A percentile compares a stretch with the other conserved stretches of the same genome.
These are phyloP conservation scores for Dioctria rufipes DNA, from an alignment of 2,888 invertebrate species.

Conservation along the genomic window DNA sequence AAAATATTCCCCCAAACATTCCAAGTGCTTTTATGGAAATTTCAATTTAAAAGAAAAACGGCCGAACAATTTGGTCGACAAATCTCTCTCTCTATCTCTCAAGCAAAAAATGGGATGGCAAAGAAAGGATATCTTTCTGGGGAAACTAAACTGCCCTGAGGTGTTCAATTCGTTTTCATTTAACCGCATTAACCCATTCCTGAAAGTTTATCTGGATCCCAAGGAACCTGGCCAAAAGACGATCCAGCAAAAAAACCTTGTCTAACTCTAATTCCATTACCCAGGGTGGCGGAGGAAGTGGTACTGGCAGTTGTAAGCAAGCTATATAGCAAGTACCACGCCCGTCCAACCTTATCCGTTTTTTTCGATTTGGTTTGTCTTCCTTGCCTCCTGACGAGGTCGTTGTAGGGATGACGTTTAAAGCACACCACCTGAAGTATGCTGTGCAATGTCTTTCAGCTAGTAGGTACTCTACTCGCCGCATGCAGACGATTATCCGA, in stretches of 20 bases:
- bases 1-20: slow-evolving; percentile 29
- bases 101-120: slow-evolving; percentile 10
- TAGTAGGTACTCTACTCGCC: slow-evolving; percentile 57
- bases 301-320: too few species aligned
- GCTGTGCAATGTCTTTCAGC: slow-evolving; percentile 46
- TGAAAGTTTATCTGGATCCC: slow-evolving; percentile 45
- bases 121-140: slow-evolving; percentile 37
- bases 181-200: slow-evolving; percentile 60
- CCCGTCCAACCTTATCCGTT: neutral
- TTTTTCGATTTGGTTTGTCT: neutral
- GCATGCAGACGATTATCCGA: slow-evolving; percentile 22
- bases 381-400: neutral
- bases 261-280: slow-evolving; percentile 52
- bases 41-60: slow-evolving; percentile 49
- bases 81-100: slow-evolving; percentile 4
- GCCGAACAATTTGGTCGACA: slow-evolving; percentile 35
- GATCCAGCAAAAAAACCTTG: slow-evolving; percentile 46
- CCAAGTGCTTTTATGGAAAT: slow-evolving; percentile 45
- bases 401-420: slow-evolving; percentile 8
- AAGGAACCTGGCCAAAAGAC: slow-evolving; percentile 45
- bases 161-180: slow-evolving; percentile 61
- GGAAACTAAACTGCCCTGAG: slow-evolving; percentile 54
- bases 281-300: neutral
- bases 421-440: neutral
- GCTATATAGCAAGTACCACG: too few species aligned